phyloP scores from a whole-genome alignment of 2,113 vertebrate genomes.

The Hyperopisus bebe region DNA sequence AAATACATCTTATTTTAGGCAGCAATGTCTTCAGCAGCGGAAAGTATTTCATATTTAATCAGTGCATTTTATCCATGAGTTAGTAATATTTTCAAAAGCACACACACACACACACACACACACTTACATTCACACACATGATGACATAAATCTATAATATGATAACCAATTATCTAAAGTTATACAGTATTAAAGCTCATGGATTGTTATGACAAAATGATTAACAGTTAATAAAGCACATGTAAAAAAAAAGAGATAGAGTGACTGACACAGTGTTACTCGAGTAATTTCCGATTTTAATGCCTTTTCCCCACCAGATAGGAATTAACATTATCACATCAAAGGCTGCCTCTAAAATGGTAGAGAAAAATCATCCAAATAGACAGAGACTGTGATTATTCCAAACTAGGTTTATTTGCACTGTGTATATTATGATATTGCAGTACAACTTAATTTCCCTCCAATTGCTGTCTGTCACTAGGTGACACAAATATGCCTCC shows the following conservation, averaged over 20 bases:
- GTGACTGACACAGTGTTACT: conserved; percentile 88
- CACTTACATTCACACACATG: neutral
- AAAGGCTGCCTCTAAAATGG: conserved; percentile 85
- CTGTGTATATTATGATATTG: conserved; percentile 74
- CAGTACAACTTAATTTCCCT: conserved; percentile 92
- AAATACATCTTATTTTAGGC: neutral
- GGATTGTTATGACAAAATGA: conserved; percentile 83
- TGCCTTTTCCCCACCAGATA: conserved; percentile 64
- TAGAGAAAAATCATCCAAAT: conserved; percentile 87
- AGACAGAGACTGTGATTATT: conserved; percentile 92
- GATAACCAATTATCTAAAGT: neutral
- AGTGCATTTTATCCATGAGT: neutral
- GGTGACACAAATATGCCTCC: conserved; percentile 85
- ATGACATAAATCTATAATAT: neutral
- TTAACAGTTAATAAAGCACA: conserved; percentile 81
- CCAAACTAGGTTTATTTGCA: conserved; percentile 87
- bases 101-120: neutral
- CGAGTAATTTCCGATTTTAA: conserved; percentile 91
- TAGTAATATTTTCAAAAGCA: neutral
- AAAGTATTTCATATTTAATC: neutral
- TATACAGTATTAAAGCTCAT: conserved; percentile 53
- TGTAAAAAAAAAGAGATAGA: conserved; percentile 60
- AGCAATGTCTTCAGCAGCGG: neutral
- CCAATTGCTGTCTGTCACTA: conserved; percentile 89
- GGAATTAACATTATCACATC: conserved; percentile 96